Evolutionary conservation across 1,140 invertebrate species (phyloP), one percentile per base, ranked within the genome.

Genomic region (Cydia amplana): DNA sequence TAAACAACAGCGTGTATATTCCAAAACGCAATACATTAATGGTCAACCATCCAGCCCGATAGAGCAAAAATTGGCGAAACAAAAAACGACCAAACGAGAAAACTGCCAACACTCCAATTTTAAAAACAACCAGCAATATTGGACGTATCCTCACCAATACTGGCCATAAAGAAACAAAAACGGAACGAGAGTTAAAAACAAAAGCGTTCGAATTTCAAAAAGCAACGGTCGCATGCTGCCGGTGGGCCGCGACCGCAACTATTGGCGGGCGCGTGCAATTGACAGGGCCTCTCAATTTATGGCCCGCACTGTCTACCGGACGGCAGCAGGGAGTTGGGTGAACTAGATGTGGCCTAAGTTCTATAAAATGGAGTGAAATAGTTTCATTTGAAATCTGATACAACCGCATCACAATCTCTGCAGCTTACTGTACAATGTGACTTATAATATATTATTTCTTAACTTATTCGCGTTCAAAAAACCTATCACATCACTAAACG

Each of bases 231-330:
- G 78, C 75, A 75, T 77, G 78, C 75, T 77, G 51, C 63, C 76
- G 73, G 77, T 75, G 78, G 77, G 80, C 80, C 75, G 79, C 82
- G 81, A 92, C 90, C 90, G 87, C 90, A 92, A 90, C 90, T 92
- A 92, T 92, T 86, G 90, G 90, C 78, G 83, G 70, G 79, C 89
- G 88, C 75, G 80, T 92, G 90, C 90, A 92, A 92, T 92, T 92
- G 90, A 92, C 90, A 92, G 89, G 78, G 82, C 82, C 80, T 85
- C 87, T 91, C 89, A 91, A 92, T 91, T 91, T 91, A 92, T 92
- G 85, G 89, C 78, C 85, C 87, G 75, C 86, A 86, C 83, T 90
- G 90, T 91, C 90, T 91, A 85, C 85, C 80, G 82, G 77, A 51
- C 74, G 16, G 73, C 18, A 55, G 75, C 78, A 28, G 9, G 64